Evolutionary conservation across 1,140 invertebrate genomes (phyloP), one percentile per base, ranked within the genome.

Genomic region (Oreohelix idahoensis): DNA sequence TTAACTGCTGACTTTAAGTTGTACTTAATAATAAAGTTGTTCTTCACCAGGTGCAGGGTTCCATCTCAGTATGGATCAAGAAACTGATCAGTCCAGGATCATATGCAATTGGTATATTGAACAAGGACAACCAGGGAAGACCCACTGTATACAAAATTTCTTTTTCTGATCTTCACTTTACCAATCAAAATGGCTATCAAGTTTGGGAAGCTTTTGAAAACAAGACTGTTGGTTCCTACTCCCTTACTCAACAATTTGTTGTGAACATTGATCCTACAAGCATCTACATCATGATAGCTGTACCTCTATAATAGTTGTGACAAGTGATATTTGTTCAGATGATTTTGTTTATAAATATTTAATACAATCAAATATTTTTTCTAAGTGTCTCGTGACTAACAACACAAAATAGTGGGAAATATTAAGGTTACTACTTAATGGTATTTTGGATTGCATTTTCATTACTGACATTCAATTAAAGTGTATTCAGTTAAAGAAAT

Each of bases 231-330:
- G 96, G 96, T 70, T 94, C 96, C 78, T 92, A 97, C 53, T 95
- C 95, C 38, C 96, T 97, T 0, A 95, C 96, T 89, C 97, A 97
- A 32, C 96, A 96, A 91, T 96, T 98, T 87, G 97, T 96, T 93
- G 96, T 98, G 36, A 96, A 96, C 94, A 97, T 98, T 1, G 98
- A 98, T 93, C 97, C 97, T 86, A 97, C 97, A 91, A 97, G 96
- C 85, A 89, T 90, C 32, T 87, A 83, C 58, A 85, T 91, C 20
- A 81, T 84, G 45, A 58, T 63, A 71, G 66, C 66, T 45, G 36
- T 51, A 20, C 58, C 70, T 10, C 36, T 76, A 23, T 76, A 76
- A 76, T 29, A 0, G 17, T 45, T 45, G n/a, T n/a, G n/a, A n/a
- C n/a, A n/a, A n/a, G n/a, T n/a, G n/a, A n/a, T n/a, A n/a, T n/a